Percentiles rank a stretch among this genome's conserved stretches.
phyloP scores from a whole-genome alignment of 1,140 invertebrate species.

The Adelges cooleyi region DNA sequence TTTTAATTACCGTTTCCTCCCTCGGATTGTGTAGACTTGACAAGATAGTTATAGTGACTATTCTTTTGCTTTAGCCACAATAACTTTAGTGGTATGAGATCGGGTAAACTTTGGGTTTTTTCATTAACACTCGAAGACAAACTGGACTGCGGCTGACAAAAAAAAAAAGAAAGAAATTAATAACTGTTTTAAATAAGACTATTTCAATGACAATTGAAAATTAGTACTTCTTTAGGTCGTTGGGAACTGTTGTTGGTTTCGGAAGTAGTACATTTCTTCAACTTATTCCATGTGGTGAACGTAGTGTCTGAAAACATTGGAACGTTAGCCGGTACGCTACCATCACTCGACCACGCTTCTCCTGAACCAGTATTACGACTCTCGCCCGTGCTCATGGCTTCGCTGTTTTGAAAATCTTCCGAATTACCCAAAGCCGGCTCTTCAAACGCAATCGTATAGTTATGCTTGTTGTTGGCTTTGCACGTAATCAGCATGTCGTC shows the following conservation, averaged over 20 bases:
- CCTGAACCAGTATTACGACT: conserved; percentile 23
- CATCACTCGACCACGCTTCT: conserved; percentile 19
- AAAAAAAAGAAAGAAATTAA: neutral
- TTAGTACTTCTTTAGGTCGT: conserved; percentile 60
- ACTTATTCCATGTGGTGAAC: conserved; percentile 72
- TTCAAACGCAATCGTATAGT: conserved; percentile 89
- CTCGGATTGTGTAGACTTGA: conserved; percentile 23
- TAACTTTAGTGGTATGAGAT: conserved; percentile 5
- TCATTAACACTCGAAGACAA: conserved; percentile 23
- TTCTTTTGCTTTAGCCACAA: conserved; percentile 20
- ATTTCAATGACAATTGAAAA: too few relatives aligned
- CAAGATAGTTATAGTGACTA: conserved; percentile 21
- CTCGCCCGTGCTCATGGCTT: conserved; percentile 25
- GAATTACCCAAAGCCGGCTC: conserved; percentile 75
- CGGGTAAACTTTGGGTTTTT: conserved; percentile 23
- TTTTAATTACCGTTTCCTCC: conserved; percentile 20
- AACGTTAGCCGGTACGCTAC: neutral
- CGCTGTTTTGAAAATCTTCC: conserved; percentile 52
- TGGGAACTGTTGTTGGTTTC: conserved; percentile 48
- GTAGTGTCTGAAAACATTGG: conserved; percentile 67
- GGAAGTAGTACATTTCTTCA: conserved; percentile 46
- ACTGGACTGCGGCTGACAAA: neutral
- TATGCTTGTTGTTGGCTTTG: conserved; percentile 83
- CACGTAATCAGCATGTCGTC: conserved; percentile 74
- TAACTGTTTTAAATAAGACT: neutral